Conservation (phyloP, 2,888 invertebrate species). For the Agelastica alni region DNA sequence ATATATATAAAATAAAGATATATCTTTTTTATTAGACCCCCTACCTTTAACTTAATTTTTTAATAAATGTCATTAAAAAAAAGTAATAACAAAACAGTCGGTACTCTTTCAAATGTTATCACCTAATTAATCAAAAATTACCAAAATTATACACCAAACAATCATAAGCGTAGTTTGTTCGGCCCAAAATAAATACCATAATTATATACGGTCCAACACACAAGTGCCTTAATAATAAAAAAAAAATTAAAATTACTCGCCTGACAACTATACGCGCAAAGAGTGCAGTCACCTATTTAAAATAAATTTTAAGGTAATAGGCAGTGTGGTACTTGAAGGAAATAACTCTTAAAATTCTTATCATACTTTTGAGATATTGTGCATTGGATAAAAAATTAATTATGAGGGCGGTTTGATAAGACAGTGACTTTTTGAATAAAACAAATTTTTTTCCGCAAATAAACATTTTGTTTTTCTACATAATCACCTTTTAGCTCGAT, state of each 20-base stretch:
- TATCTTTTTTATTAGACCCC: too few species aligned
- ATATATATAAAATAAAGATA: too few species aligned
- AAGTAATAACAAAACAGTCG: conserved; percentile 9
- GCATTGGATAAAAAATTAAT: too few species aligned
- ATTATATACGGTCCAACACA: conserved; percentile 12
- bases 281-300: not conserved
- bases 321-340: not conserved
- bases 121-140: conserved; percentile 24
- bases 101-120: conserved; percentile 15
- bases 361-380: too few species aligned
- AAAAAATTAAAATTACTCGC: conserved; percentile 7
- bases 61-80: not conserved
- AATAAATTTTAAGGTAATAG: not conserved
- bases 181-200: conserved; percentile 23
- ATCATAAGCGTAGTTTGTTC: conserved; percentile 17
- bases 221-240: conserved; percentile 5
- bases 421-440: too few species aligned
- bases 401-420: too few species aligned
- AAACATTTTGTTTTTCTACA: too few species aligned
- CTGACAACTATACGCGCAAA: not conserved
- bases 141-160: conserved; percentile 21
- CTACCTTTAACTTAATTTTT: not conserved
- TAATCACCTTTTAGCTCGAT: too few species aligned
- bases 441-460: too few species aligned
- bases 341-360: too few species aligned